A percentile compares a stretch with the other conserved stretches of the same genome.
Conservation (phyloP, 2,888 invertebrate species). For the Clitarchus hookeri region DNA sequence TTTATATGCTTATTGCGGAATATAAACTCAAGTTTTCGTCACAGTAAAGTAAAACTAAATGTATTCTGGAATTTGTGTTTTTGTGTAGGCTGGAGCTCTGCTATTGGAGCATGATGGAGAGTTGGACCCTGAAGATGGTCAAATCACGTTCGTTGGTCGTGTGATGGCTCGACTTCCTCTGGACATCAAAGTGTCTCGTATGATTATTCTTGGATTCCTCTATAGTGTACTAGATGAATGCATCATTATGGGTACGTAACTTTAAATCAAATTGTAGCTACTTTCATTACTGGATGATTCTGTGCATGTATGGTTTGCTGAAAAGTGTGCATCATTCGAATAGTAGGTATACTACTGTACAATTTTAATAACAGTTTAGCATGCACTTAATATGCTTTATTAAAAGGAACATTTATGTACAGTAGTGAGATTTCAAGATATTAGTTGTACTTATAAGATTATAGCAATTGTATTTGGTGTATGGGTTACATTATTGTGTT, state of each 20-base stretch:
- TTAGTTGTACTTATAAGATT: too few relatives aligned
- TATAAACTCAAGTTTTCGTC: too few relatives aligned
- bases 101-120: constrained; percentile 62
- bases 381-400: too few relatives aligned
- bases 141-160: constrained; percentile 82
- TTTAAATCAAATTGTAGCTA: background rate
- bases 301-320: background rate
- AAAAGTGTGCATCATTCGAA: too few relatives aligned
- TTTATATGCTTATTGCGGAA: too few relatives aligned
- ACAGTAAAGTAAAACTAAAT: too few relatives aligned
- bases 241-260: constrained; percentile 72
- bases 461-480: too few relatives aligned
- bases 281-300: background rate
- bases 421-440: too few relatives aligned
- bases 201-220: constrained; percentile 84
- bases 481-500: too few relatives aligned
- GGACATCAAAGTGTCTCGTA: constrained; percentile 78
- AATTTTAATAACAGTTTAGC: too few relatives aligned
- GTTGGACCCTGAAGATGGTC: constrained; percentile 68
- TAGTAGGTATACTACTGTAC: too few relatives aligned
- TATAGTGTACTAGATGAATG: constrained; percentile 84
- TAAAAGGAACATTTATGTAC: too few relatives aligned
- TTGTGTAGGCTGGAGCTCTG: constrained; percentile 74
- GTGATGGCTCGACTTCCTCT: constrained; percentile 83
- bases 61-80: constrained; percentile 20